Evolutionary conservation across 2,113 vertebrate genomes (phyloP).

Genomic region (Microtus pennsylvanicus): DNA sequence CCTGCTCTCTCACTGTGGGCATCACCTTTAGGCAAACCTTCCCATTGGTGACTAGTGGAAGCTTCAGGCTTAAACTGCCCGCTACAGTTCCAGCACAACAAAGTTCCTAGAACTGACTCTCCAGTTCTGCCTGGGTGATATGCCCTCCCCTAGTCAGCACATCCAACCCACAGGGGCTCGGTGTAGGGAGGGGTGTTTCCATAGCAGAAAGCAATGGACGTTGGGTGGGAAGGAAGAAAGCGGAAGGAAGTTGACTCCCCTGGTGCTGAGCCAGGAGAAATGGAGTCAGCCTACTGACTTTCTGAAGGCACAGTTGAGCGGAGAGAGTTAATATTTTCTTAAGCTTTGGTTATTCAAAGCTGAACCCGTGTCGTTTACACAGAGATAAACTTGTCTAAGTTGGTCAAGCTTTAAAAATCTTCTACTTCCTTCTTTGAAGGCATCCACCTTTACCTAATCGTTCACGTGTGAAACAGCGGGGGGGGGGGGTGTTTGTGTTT

Average conservation of each 20-base stretch:
- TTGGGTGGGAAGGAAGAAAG: not conserved
- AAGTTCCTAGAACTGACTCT: conserved; percentile 30
- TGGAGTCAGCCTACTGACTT: not conserved
- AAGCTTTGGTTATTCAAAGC: conserved; percentile 38
- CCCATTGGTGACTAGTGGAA: not conserved
- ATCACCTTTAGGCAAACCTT: not conserved
- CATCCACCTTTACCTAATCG: not conserved
- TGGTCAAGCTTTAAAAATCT: conserved; percentile 38
- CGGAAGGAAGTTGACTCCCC: not conserved
- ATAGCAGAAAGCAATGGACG: not conserved
- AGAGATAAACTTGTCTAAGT: conserved; percentile 19
- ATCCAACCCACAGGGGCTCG: not conserved
- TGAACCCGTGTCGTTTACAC: not conserved
- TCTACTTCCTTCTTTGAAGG: conserved; percentile 47
- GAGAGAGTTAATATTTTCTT: conserved; percentile 61
- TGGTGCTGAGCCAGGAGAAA: not conserved
- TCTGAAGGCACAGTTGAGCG: not conserved
- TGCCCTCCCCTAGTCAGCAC: not conserved
- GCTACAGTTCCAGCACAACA: not conserved
- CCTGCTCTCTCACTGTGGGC: not conserved
- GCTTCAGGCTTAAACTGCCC: not conserved
- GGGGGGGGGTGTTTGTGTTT: not conserved
- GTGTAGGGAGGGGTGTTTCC: not conserved
- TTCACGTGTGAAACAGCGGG: not conserved
- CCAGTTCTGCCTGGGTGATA: not conserved